Conservation (phyloP, 2,797 vertebrate genomes). For the Nasua narica region DNA sequence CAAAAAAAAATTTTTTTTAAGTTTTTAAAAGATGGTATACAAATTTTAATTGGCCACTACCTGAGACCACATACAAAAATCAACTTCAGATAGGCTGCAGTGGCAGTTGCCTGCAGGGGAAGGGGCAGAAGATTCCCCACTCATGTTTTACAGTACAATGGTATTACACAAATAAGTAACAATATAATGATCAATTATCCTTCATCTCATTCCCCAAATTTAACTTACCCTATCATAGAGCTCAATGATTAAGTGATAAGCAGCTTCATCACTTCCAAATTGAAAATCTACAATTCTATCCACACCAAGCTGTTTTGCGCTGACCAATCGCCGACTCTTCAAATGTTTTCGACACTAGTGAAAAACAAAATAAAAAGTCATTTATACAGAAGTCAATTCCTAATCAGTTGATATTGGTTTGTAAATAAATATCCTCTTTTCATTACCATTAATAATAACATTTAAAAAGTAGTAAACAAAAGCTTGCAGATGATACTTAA, state of each 20-base stretch:
- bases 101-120: neutral
- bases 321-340: constrained; percentile 90
- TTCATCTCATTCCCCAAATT: neutral
- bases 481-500: neutral
- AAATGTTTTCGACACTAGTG: constrained; percentile 95
- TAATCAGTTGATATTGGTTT: neutral
- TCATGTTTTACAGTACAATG: neutral
- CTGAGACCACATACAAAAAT: neutral
- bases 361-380: neutral
- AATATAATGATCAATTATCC: neutral
- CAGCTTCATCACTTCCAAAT: constrained; percentile 96
- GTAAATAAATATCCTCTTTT: neutral
- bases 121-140: neutral
- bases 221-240: constrained; percentile 95
- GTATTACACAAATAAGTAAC: neutral
- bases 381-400: constrained; percentile 43
- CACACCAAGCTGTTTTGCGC: constrained; percentile 92
- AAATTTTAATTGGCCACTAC: neutral
- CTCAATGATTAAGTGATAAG: constrained; percentile 96
- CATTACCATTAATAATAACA: neutral
- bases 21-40: neutral
- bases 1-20: neutral
- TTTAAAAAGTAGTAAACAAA: constrained; percentile 33
- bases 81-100: neutral
- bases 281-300: constrained; percentile 98